These are phyloP conservation scores for Lottia scabra DNA, from an alignment of 2,888 invertebrate species.

Conservation along the genomic window DNA sequence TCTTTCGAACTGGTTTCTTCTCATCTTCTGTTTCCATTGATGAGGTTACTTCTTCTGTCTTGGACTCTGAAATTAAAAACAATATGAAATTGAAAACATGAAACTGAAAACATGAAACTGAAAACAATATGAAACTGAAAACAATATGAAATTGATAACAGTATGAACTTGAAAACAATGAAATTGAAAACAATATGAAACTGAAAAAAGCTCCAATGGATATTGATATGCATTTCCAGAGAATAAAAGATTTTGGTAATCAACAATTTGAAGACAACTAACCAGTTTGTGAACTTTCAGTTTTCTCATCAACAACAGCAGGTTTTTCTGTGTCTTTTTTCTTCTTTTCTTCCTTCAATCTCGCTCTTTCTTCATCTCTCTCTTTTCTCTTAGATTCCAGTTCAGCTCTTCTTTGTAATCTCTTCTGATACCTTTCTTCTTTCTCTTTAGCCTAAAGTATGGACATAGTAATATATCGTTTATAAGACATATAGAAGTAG, in stretches of 20 bases:
- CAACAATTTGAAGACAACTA: not conserved
- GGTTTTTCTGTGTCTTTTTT: slow-evolving; percentile 8
- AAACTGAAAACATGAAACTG: too few species aligned
- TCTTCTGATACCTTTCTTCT: slow-evolving; percentile 59
- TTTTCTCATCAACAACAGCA: slow-evolving; percentile 3
- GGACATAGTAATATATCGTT: too few species aligned
- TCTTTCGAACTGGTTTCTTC: slow-evolving; percentile 23
- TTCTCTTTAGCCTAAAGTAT: slow-evolving; percentile 59
- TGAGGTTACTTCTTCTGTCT: not conserved
- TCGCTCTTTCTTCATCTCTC: slow-evolving; percentile 50
- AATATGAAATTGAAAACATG: too few species aligned
- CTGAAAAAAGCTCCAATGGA: too few species aligned
- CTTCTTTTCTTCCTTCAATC: slow-evolving; percentile 46
- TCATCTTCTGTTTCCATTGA: not conserved
- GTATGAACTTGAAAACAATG: too few species aligned
- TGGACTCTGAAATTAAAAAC: not conserved
- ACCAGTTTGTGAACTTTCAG: slow-evolving; percentile 13
- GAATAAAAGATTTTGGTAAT: too few species aligned
- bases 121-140: too few species aligned
- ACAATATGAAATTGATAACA: too few species aligned
- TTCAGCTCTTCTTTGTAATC: slow-evolving; percentile 61
- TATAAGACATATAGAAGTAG: too few species aligned
- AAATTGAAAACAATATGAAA: too few species aligned
- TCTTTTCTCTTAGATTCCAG: slow-evolving; percentile 60
- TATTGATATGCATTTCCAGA: too few species aligned